These are phyloP conservation scores for Typhlichthys eigenmanni DNA, from an alignment of 2,797 vertebrate genomes.

Conservation along the genomic window DNA sequence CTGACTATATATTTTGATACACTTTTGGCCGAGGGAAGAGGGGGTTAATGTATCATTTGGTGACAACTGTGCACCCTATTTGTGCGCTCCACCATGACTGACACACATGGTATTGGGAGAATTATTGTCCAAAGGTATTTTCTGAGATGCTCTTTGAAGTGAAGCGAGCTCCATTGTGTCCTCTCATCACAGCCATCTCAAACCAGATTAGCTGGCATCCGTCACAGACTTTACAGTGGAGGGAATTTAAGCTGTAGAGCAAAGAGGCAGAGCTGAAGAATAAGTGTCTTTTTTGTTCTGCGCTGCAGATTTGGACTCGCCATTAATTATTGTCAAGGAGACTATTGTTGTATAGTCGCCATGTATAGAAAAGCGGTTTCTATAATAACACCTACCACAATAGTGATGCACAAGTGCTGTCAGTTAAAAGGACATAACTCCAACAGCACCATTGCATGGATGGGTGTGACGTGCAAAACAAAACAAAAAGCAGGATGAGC, in stretches of 20 bases:
- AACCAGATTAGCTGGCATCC: conserved; percentile 70
- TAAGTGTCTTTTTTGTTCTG: conserved; percentile 66
- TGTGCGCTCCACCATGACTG: conserved; percentile 55
- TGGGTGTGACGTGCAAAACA: conserved; percentile 51
- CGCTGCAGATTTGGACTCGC: conserved; percentile 41
- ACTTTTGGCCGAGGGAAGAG: too few relatives aligned
- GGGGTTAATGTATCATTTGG: too few relatives aligned
- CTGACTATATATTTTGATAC: too few relatives aligned
- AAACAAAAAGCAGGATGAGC: conserved; percentile 35
- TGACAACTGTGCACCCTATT: too few relatives aligned
- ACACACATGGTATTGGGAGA: conserved; percentile 50
- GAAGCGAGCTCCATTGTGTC: conserved; percentile 62
- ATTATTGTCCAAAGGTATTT: conserved; percentile 71
- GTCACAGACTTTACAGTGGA: conserved; percentile 53
- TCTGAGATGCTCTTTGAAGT: conserved; percentile 67
- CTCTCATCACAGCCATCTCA: conserved; percentile 69
- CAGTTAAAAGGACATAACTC: conserved; percentile 59
- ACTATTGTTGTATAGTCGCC: conserved; percentile 44
- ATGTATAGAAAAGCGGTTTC: conserved; percentile 36
- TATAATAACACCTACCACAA: conserved; percentile 37
- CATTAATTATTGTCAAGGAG: conserved; percentile 29
- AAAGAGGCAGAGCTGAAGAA: conserved; percentile 57
- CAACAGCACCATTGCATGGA: conserved; percentile 53
- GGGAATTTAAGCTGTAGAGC: conserved; percentile 47
- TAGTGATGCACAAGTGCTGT: conserved; percentile 32